Percentiles rank a stretch among this genome's conserved stretches.
These are phyloP conservation scores for Drosophila pseudoananassae DNA, from an alignment of 1,140 invertebrate species.

Conservation along the genomic window DNA sequence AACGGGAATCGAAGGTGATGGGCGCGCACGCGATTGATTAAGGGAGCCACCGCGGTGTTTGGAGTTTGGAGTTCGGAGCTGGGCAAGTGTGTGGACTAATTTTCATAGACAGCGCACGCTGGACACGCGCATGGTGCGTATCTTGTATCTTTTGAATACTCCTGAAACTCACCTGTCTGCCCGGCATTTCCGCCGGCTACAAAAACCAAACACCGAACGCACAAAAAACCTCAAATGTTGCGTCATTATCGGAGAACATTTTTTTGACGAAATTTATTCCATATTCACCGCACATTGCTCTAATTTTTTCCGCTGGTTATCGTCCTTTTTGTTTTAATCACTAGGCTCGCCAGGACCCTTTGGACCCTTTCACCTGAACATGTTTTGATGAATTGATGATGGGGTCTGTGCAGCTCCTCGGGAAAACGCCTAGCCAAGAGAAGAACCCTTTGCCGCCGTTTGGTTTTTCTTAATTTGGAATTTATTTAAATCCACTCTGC, in stretches of 20 bases:
- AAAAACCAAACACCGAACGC: constrained; percentile 15
- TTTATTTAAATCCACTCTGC: constrained; percentile 76
- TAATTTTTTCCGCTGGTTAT: constrained; percentile 82
- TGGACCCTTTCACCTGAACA: constrained; percentile 20
- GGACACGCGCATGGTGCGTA: constrained; percentile 65
- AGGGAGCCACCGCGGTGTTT: constrained; percentile 32
- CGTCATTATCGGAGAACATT: constrained; percentile 73
- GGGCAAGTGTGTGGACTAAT: constrained; percentile 51
- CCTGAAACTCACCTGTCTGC: constrained; percentile 67
- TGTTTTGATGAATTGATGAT: constrained; percentile 84
- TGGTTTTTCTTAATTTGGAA: constrained; percentile 80
- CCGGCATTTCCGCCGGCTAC: constrained; percentile 70
- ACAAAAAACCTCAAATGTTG: constrained; percentile 78
- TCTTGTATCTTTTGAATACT: constrained; percentile 29
- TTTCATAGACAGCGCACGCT: constrained; percentile 70
- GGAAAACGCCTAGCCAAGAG: constrained; percentile 44
- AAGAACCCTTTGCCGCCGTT: constrained; percentile 50
- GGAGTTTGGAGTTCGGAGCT: neutral
- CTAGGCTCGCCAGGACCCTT: constrained; percentile 10
- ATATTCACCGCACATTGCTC: constrained; percentile 78
- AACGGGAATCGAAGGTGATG: constrained; percentile 17
- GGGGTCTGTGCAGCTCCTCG: constrained; percentile 58
- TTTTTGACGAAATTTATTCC: constrained; percentile 72
- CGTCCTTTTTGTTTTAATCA: constrained; percentile 79
- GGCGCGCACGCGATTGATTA: constrained; percentile 74